Percentiles rank a stretch among this genome's conserved stretches.
Conservation (phyloP, 2,797 vertebrate genomes). For the Fringilla coelebs region DNA sequence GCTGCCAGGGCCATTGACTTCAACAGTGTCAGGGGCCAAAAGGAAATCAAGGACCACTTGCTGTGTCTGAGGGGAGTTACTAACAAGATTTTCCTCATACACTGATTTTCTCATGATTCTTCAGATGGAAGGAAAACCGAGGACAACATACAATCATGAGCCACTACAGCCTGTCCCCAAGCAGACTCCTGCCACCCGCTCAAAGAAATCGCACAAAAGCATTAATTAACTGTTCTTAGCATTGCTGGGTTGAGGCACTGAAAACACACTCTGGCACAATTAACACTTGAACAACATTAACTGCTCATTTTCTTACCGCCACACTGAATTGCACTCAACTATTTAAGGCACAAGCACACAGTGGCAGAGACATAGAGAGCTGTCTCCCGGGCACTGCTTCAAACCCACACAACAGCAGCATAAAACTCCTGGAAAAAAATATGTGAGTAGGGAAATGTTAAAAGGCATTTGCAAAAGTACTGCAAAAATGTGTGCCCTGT, state of each 20-base stretch:
- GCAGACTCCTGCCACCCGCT: background rate
- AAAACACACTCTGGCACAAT: slow-evolving; percentile 24
- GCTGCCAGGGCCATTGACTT: background rate
- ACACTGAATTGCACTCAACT: background rate
- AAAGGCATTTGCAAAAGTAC: background rate
- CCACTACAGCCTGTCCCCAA: background rate
- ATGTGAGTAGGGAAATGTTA: background rate
- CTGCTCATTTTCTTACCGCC: background rate
- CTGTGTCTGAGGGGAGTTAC: background rate
- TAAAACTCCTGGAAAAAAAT: background rate
- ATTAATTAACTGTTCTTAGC: slow-evolving; percentile 25
- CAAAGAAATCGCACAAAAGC: background rate
- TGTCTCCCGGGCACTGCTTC: background rate
- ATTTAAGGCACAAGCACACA: background rate
- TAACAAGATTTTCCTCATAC: background rate
- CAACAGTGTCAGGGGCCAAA: background rate
- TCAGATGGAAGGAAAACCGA: background rate
- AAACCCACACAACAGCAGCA: background rate
- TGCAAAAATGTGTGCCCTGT: background rate
- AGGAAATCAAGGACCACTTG: background rate
- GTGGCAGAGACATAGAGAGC: background rate
- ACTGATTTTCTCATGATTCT: background rate
- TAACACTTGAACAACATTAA: slow-evolving; percentile 23
- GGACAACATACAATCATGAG: rapidly evolving
- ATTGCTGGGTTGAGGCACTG: background rate